A percentile compares a stretch with the other conserved stretches of the same genome.
phyloP scores from a whole-genome alignment of 2,113 vertebrate species.

The Pipa parva region DNA sequence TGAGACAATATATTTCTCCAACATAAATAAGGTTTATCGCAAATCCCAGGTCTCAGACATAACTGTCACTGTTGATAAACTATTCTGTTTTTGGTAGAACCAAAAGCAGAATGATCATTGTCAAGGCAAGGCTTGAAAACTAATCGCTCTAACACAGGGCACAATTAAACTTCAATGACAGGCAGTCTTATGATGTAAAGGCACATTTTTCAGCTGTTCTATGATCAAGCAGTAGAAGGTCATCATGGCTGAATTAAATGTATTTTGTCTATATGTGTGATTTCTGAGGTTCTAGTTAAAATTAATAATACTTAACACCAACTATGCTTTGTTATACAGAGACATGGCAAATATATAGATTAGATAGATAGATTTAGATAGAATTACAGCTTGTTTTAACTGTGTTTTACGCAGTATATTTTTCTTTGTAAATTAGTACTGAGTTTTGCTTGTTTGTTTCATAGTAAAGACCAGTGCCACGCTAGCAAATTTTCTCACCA shows the following conservation, averaged over 20 bases:
- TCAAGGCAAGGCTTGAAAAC: conserved; percentile 37
- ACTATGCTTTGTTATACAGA: too few species aligned
- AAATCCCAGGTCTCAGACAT: conserved; percentile 24
- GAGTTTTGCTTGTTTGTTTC: too few species aligned
- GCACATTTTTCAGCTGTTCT: conserved; percentile 44
- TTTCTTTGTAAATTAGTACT: too few species aligned
- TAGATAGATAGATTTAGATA: too few species aligned
- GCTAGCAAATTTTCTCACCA: too few species aligned
- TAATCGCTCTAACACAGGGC: conserved; percentile 26
- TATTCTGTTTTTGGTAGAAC: conserved; percentile 34
- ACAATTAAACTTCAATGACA: conserved; percentile 45
- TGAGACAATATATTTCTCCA: background rate
- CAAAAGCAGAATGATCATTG: conserved; percentile 37
- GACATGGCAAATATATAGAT: too few species aligned
- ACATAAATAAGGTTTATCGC: conserved; percentile 25
- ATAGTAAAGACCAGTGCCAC: too few species aligned
- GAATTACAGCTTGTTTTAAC: too few species aligned
- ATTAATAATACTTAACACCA: too few species aligned
- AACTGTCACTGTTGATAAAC: conserved; percentile 41
- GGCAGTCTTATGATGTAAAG: conserved; percentile 26
- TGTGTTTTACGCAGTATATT: too few species aligned
- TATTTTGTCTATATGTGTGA: too few species aligned
- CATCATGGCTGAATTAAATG: conserved; percentile 39
- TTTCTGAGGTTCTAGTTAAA: too few species aligned
- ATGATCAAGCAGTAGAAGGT: conserved; percentile 30